These are phyloP conservation scores for Scaptomyza montana DNA, from an alignment of 1,140 invertebrate species.

Conservation along the genomic window DNA sequence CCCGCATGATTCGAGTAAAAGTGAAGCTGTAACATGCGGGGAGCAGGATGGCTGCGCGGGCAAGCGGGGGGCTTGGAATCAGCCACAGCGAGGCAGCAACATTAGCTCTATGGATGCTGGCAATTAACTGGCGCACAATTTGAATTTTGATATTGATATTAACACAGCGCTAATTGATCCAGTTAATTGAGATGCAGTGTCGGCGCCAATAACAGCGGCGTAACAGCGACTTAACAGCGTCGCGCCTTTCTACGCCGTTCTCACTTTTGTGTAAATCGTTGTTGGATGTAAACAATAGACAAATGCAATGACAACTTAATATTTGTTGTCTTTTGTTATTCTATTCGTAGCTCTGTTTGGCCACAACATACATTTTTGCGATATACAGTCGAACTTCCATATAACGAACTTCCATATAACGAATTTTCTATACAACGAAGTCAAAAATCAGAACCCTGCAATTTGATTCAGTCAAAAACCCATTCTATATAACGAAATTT, in stretches of 20 bases:
- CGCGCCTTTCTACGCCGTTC: conserved; percentile 52
- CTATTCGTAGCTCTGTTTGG: conserved; percentile 36
- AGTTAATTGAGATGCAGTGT: conserved; percentile 7
- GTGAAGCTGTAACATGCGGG: conserved; percentile 89
- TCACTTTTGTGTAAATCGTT: conserved; percentile 31
- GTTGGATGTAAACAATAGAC: not conserved
- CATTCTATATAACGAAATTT: no score
- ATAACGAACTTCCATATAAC: no score
- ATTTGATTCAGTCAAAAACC: no score
- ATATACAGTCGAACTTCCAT: no score
- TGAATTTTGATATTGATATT: conserved; percentile 20
- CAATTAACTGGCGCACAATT: conserved; percentile 51
- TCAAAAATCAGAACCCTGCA: no score
- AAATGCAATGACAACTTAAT: conserved; percentile 26
- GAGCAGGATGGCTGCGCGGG: conserved; percentile 7
- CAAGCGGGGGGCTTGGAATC: conserved; percentile 35
- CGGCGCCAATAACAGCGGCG: conserved; percentile 18
- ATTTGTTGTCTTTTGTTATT: conserved; percentile 34
- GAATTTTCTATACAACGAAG: no score
- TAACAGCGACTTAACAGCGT: conserved; percentile 44
- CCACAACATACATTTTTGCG: no score
- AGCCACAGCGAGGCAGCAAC: conserved; percentile 47
- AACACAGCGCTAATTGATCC: conserved; percentile 36
- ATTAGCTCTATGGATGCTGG: conserved; percentile 47
- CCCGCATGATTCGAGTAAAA: conserved; percentile 90